Base-by-base conservation (phyloP, 2,888 invertebrate species). In the Digitonthophagus gazella region DNA sequence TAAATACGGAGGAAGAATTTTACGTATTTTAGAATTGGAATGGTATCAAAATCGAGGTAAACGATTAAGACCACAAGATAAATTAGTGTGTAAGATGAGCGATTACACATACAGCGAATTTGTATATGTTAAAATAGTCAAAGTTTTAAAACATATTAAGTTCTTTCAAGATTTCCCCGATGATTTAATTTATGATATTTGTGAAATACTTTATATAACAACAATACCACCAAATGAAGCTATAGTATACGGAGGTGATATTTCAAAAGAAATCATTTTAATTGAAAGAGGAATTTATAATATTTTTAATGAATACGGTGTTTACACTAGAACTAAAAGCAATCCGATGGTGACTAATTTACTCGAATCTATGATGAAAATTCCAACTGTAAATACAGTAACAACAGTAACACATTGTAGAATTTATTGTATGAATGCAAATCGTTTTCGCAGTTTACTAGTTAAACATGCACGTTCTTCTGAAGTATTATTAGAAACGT, bases 161-260 rank as follows among this genome's bases (percentile, higher is more conserved):
- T 66, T 54, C 8, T 70, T 70, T 6, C 11, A 56, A 22, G 14
- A 15, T 44, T 68, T 70, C 14, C 56, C 70, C 18, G 68, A 70
- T 15, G 57, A 56, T 3, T 28, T 68, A 2, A 56, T 66, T 8
- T 61, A 65, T 15, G 68, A 70, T 57, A 28, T 70, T 44, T 70
- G 66, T 20, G 55, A 58, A 4, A 64, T 44, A n/a, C 5, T 64
- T 15, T 61, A 55, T n/a, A 5, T 64, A 6, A 15, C 44, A 4
- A 15, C 57, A 55, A 57, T 67, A 28, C 70, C 70, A 3, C 65
- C 54, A 11, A 58, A 70, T 44, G 70, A 70, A 64, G 61, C 67
- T 11, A 22, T 70, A 8, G 15, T 61, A 14, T 56, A 64, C 56
- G 19, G 57, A 11, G 70, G 70, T 8, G 63, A 68, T 54, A 55